Evolutionary conservation across 2,888 invertebrate genomes (phyloP).

Genomic region (Patella caerulea): DNA sequence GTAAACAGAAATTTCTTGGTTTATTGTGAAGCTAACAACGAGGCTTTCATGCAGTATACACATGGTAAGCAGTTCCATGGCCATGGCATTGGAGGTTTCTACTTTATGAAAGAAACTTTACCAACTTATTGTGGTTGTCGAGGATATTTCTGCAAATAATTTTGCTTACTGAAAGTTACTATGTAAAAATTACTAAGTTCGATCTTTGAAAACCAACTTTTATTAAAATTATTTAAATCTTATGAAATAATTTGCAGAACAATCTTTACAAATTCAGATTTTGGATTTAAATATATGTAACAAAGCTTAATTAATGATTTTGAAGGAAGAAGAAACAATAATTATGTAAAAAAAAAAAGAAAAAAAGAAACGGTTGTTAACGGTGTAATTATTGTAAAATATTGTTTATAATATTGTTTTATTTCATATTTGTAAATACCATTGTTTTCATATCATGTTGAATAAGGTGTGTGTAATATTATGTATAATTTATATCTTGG

Average conservation of each 20-base stretch:
- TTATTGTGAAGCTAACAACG: neutral
- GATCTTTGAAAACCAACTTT: neutral
- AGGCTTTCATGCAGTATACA: neutral
- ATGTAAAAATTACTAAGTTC: neutral
- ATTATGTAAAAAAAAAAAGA: neutral
- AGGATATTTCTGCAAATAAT: constrained; percentile 20
- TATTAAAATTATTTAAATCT: neutral
- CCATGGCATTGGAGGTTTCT: constrained; percentile 15
- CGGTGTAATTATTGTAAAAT: neutral
- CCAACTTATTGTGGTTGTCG: constrained; percentile 23
- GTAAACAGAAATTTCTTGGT: neutral
- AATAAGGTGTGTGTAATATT: neutral
- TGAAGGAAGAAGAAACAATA: neutral
- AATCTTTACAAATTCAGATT: too few species aligned
- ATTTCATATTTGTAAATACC: constrained; percentile 5
- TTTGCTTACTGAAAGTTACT: neutral
- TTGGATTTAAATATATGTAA: too few species aligned
- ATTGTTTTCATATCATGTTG: neutral
- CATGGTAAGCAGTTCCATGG: neutral
- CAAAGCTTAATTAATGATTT: too few species aligned
- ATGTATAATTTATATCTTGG: too few species aligned
- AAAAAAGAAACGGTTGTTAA: neutral
- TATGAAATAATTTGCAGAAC: neutral
- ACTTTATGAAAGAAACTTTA: constrained; percentile 8
- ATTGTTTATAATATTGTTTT: constrained; percentile 4